Evolutionary conservation across 2,888 invertebrate species (phyloP).

Genomic region (Xestia c-nigrum): DNA sequence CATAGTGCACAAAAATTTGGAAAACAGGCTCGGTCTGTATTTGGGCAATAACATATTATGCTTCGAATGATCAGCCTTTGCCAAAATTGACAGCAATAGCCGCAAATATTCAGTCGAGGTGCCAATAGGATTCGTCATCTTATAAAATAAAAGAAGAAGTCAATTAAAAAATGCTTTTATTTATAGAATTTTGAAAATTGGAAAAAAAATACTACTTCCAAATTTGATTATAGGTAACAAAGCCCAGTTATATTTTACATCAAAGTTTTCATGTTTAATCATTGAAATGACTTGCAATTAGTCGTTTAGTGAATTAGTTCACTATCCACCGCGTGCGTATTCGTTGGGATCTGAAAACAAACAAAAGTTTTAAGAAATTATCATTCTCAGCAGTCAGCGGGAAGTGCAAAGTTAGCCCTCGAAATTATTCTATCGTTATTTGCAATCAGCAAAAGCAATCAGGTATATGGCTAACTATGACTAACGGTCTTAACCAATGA

Average conservation of each 20-base stretch:
- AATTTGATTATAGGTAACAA: neutral
- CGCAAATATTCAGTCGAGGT: neutral
- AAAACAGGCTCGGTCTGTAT: too few relatives aligned
- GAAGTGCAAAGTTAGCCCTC: too few relatives aligned
- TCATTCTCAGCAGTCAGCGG: neutral
- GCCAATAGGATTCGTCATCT: neutral
- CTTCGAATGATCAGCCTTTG: neutral
- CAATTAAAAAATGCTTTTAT: neutral
- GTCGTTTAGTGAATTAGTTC: neutral
- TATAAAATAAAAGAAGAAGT: slow-evolving; percentile 3
- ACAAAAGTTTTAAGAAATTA: neutral
- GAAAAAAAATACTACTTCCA: neutral
- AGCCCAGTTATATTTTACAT: neutral
- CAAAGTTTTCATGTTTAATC: neutral
- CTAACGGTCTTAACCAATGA: too few relatives aligned
- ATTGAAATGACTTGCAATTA: slow-evolving; percentile 1
- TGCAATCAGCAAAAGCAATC: too few relatives aligned
- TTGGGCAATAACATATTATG: neutral
- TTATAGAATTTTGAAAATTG: neutral
- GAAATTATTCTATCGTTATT: too few relatives aligned
- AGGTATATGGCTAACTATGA: too few relatives aligned
- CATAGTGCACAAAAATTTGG: too few relatives aligned
- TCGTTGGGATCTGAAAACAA: neutral
- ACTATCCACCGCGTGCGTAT: neutral
- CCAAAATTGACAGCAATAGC: neutral